A percentile compares a stretch with the other conserved stretches of the same genome.
Conservation (phyloP, 92 coral and sea anemone genomes). For the Actinostola sp. region DNA sequence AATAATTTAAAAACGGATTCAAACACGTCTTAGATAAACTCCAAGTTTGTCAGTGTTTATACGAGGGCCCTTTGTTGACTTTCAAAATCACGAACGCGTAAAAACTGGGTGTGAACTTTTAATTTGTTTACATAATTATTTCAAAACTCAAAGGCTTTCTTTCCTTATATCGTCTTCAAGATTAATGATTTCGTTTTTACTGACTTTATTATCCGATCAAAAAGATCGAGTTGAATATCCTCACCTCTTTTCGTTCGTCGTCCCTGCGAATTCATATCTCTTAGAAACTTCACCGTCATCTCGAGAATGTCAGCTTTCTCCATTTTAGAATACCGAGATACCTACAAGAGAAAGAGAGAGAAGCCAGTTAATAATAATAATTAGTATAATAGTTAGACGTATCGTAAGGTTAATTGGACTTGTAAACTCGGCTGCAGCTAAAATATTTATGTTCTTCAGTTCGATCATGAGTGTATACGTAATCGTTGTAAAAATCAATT, state of each 20-base stretch:
- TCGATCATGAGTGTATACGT: too few relatives aligned
- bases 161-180: too few relatives aligned
- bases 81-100: not conserved
- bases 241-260: constrained; percentile 51
- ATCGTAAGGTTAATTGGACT: too few relatives aligned
- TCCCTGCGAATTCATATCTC: constrained; percentile 40
- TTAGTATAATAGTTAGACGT: too few relatives aligned
- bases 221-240: not conserved
- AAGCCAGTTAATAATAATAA: constrained; percentile 2
- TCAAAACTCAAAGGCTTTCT: not conserved
- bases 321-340: constrained; percentile 65
- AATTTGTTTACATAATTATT: not conserved
- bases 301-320: constrained; percentile 71
- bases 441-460: too few relatives aligned
- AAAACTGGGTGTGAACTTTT: not conserved
- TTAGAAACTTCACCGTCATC: constrained; percentile 57
- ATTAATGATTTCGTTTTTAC: too few relatives aligned
- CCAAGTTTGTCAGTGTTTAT: not conserved
- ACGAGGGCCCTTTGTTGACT: not conserved
- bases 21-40: not conserved
- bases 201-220: too few relatives aligned
- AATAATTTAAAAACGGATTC: too few relatives aligned
- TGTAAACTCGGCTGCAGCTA: too few relatives aligned
- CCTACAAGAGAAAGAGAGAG: constrained; percentile 24
- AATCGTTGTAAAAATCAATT: too few relatives aligned